Conservation (phyloP, 2,888 invertebrate genomes). For the Pseudococcus viburni region DNA sequence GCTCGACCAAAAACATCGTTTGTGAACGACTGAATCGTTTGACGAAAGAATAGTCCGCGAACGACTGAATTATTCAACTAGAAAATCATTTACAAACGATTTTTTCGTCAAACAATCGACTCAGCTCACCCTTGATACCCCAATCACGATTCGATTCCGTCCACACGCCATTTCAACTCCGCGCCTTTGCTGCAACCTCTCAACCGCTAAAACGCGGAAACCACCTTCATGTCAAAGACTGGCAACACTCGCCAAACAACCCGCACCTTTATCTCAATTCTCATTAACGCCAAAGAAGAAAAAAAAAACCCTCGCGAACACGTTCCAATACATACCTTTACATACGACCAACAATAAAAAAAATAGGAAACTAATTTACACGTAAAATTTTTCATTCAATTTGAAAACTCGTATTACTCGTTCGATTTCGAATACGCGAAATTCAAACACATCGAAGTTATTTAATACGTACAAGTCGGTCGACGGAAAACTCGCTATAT, state of each 20-base stretch:
- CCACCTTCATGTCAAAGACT: background rate
- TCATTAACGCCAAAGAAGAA: background rate
- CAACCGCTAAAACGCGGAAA: background rate
- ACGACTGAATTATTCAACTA: too few relatives aligned
- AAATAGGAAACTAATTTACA: conserved; percentile 4
- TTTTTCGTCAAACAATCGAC: too few relatives aligned
- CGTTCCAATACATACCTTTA: background rate
- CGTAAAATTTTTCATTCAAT: conserved; percentile 22
- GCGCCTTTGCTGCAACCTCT: background rate
- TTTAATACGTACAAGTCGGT: too few relatives aligned
- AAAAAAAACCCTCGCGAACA: background rate
- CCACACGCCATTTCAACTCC: background rate
- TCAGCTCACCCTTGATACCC: too few relatives aligned
- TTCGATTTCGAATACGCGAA: too few relatives aligned
- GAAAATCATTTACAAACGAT: too few relatives aligned
- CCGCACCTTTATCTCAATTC: conserved; percentile 4
- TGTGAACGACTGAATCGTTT: too few relatives aligned
- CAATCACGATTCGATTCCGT: background rate
- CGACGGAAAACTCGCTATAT: too few relatives aligned
- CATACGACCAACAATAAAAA: background rate
- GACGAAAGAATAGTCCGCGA: too few relatives aligned
- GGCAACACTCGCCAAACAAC: conserved; percentile 18
- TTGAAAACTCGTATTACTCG: conserved; percentile 14
- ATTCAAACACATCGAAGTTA: too few relatives aligned
- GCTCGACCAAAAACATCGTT: too few relatives aligned